Evolutionary conservation across 1,140 invertebrate species (phyloP), one percentile per base, ranked within the genome.

Genomic region (Meloidogyne hapla): DNA sequence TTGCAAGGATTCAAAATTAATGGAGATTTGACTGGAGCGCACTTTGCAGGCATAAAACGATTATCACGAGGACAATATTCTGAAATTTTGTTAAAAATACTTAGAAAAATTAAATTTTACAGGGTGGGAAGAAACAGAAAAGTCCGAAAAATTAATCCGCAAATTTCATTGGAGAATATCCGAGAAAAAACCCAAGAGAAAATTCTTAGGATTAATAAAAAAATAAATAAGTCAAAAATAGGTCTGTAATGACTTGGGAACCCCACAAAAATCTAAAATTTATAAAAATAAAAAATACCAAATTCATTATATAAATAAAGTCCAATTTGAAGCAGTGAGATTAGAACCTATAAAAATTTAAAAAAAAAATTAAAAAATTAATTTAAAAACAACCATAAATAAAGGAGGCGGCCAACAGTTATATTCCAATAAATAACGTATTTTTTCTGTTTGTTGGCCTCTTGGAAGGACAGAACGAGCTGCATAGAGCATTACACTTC

Each of bases 1-100:
- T 33, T 56, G 6, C 78, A 40, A 28, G 80, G 80, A 73, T 80
- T 80, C 8, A 81, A 40, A 38, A 80, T 80, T 25, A 80, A 67
- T 82, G 88, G 86, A 64, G 87, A 88, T 33, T 76, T 42, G 13
- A 67, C 33, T n/a, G 81, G 81, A n/a, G 65, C 75, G 15, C 81
- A 81, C 5, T 74, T 81, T 21, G 63, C 64, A 15, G 77, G n/a
- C 40, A 63, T 40, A 62, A 83, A 74, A 23, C 62, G 45, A 13
- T 21, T 70, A 25, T 56, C 63, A n/a, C 28, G 23, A 26, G 56
- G 28, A 38, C 71, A 73, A 73, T 73, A 73, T 13, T 83, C 62
- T 56, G 1, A n/a, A n/a, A 56, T 33, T n/a, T n/a, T n/a, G n/a
- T n/a, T 33, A 8, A 33, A 5, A 33, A 33, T 6, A 33, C 9